Conservation (phyloP, 2,797 vertebrate genomes). For the Syndactyla subalaris region DNA sequence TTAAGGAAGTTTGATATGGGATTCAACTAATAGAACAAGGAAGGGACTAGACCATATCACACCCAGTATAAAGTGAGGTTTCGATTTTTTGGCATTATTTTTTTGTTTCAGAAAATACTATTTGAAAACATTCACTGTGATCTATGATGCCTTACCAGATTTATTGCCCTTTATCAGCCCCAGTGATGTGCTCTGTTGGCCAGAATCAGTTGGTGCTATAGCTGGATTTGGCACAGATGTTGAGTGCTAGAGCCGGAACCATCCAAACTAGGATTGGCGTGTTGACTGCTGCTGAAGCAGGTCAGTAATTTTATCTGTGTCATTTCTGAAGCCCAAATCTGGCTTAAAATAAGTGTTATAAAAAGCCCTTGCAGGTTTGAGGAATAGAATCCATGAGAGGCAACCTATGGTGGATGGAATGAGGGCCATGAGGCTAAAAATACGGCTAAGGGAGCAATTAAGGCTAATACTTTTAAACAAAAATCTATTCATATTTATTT, state of each 20-base stretch:
- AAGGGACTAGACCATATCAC: not conserved
- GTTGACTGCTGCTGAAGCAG: not conserved
- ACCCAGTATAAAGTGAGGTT: not conserved
- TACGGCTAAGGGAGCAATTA: not conserved
- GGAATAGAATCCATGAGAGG: not conserved
- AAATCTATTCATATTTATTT: not conserved
- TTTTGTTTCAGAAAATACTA: not conserved
- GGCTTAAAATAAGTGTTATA: not conserved
- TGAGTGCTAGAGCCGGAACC: not conserved
- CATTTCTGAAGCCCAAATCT: not conserved
- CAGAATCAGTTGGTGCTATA: not conserved
- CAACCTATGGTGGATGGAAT: not conserved
- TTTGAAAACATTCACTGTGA: not conserved
- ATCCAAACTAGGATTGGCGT: not conserved
- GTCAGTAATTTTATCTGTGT: not conserved
- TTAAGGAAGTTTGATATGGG: not conserved
- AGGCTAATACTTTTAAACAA: not conserved
- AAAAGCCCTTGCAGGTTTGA: not conserved
- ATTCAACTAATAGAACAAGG: not conserved
- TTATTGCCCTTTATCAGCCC: not conserved
- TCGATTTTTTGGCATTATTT: not conserved
- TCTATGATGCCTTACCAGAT: not conserved
- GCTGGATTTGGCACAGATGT: not conserved
- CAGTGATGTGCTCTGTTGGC: not conserved
- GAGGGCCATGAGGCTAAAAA: not conserved